Evolutionary conservation across 2,888 invertebrate species (phyloP), one percentile per base, ranked within the genome.

Genomic region (Mythimna impura): DNA sequence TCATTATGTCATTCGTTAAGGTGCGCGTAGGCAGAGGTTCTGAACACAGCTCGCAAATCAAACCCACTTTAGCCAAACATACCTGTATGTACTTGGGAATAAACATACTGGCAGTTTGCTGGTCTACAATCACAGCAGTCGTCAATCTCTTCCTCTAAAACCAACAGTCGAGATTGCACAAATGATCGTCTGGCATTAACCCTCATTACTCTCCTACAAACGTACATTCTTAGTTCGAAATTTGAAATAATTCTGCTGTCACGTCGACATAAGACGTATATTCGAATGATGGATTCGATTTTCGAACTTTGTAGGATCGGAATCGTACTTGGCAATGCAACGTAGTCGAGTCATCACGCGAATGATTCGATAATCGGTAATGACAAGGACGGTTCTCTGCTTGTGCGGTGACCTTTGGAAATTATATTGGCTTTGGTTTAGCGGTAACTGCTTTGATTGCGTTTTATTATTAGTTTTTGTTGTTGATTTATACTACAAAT

Each of bases 91-190:
- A 73, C 73, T 84, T 87, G 85, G 86, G 86, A 86, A 87, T 87
- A 88, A 84, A 91, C 91, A 93, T 88, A 90, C 88, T 87, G 88
- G 87, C 88, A 84, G 89, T 89, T 90, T 90, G 89, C 87, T 86
- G 86, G 86, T 88, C 91, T 87, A 91, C 91, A 94, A 93, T 94
- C 92, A 91, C 84, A 87, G 87, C 91, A 89, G 89, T 85, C 85
- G 91, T 94, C 93, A 93, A 94, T 94, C 93, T 93, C 88, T 87
- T 87, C 90, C 87, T 91, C 89, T 91, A 91, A 94, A 95, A 94
- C 93, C 93, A 95, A 95, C 94, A 94, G 92, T 91, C 91, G 90
- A 93, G 93, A 94, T 94, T 94, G 93, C 94, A 94, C 92, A 93
- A 94, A 95, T 94, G 91, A 93, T 94, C 89, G 89, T 72, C 93